Evolutionary conservation across 2,888 invertebrate genomes (phyloP), one percentile per base, ranked within the genome.

Genomic region (Athalia cordata): DNA sequence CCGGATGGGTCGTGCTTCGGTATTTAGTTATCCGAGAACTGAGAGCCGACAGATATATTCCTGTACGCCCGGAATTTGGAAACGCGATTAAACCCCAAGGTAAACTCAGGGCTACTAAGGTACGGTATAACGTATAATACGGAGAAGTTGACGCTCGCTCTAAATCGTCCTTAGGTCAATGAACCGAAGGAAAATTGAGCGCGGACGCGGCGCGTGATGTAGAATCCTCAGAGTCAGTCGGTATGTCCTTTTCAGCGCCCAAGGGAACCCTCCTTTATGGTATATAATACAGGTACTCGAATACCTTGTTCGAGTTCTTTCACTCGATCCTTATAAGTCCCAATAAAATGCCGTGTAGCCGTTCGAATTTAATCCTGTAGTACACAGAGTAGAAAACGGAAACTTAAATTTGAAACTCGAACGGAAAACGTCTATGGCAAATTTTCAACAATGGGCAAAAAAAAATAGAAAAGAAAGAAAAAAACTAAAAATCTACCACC

Each of bases 51-150:
- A 57, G 45, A 72, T 57, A 43, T 13, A 29, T 13, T 59, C 8
- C 59, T 0, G 59, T 72, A 59, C 59, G 59, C 72, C 57, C 47
- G 72, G 72, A 72, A 72, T 72, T 72, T 59, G 72, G 59, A 72
- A 72, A 72, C 72, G 55, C 72, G 72, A 72, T 72, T 72, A 72
- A 72, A 72, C 47, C 72, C 55, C 72, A 43, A 72, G 45, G 72
- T 59, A 72, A 72, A 72, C 72, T 59, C 59, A 47, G 13, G 59
- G 47, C 45, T 57, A 29, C 29, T 29, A 29, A 1, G 29, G 29
- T 29, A 29, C 29, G 29, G 1, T 29, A 29, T 29, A 29, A 29
- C 29, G 29, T 29, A 29, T 29, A 29, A 29, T 29, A 29, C 45
- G 13, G n/a, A n/a, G 55, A 59, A 57, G 57, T 57, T 52, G 43